Evolutionary conservation across 2,113 vertebrate genomes (phyloP), one percentile per base, ranked within the genome.

Genomic region (Egretta garzetta): DNA sequence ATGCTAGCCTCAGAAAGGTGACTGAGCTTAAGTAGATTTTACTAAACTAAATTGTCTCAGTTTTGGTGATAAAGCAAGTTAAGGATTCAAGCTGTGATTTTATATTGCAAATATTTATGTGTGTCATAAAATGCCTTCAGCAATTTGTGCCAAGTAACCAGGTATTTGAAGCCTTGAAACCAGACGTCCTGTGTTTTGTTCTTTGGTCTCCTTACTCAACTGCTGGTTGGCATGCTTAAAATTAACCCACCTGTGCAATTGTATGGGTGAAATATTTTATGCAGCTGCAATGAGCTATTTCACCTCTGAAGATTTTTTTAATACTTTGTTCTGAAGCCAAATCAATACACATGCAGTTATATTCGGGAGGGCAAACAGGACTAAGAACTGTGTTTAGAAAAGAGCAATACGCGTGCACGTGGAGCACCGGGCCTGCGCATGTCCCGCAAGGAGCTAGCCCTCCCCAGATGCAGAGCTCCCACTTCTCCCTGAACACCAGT

Each of bases 261-360:
- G 32, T 39, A 14, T 1, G 22, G 47, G 72, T 55, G 53, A 49
- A 84, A 62, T 26, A 10, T 49, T 92, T 37, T 1, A 43, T 76
- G 50, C 43, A 90, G 80, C 73, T 74, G 73, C 86, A 86, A 88
- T 30, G 26, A 88, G 90, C 35, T 27, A n/a, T 72, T 96, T 91
- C 70, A 56, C 45, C 39, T 81, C 72, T 9, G 30, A 30, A 23
- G 60, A 26, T 56, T 53, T 80, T 71, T 41, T 85, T 62, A 86
- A 73, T 37, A 86, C 68, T 52, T 80, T 62, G 30, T 86, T 95
- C 92, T 80, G 90, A 96, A 96, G 87, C 35, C 68, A 80, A 67
- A 95, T 96, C 77, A 16, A 68, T 92, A 80, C 21, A 45, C 50
- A 43, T 59, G 76, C 75, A 81, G 41, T 74, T 68, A 13, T 64